A percentile compares a stretch with the other conserved stretches of the same genome.
Conservation (phyloP, 2,888 invertebrate genomes). For the Atrina japonica region DNA sequence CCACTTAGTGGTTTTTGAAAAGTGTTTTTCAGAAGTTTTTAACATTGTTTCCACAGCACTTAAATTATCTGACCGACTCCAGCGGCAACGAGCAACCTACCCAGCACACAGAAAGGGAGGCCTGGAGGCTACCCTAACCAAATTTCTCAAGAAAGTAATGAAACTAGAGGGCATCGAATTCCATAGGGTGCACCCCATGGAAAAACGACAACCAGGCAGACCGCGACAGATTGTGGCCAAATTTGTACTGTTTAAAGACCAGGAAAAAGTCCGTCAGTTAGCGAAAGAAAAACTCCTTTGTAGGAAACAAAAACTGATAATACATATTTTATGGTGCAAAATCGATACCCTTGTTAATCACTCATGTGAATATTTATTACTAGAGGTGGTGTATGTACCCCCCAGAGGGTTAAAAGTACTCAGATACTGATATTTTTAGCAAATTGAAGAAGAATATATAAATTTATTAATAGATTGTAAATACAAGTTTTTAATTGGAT, state of each 20-base stretch:
- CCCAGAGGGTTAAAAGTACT: conserved; percentile 3
- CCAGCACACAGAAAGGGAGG: background rate
- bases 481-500: background rate
- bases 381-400: conserved; percentile 6
- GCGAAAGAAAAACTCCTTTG: background rate
- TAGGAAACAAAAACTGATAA: too few species aligned
- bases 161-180: background rate
- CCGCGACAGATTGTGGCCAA: conserved; percentile 17
- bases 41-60: too few species aligned
- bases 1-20: too few species aligned
- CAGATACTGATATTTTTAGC: background rate
- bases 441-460: conserved; percentile 7
- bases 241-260: conserved; percentile 4
- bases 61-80: too few species aligned
- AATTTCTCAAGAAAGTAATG: too few species aligned
- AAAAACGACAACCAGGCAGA: background rate
- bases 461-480: background rate
- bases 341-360: background rate
- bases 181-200: conserved; percentile 19
- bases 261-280: conserved; percentile 2
- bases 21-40: too few species aligned
- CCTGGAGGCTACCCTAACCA: too few species aligned
- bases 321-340: conserved; percentile 6
- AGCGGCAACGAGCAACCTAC: background rate
- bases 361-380: background rate